Evolutionary conservation across 2,888 invertebrate species (phyloP), one percentile per base, ranked within the genome.

Genomic region (Capitulum mitella): DNA sequence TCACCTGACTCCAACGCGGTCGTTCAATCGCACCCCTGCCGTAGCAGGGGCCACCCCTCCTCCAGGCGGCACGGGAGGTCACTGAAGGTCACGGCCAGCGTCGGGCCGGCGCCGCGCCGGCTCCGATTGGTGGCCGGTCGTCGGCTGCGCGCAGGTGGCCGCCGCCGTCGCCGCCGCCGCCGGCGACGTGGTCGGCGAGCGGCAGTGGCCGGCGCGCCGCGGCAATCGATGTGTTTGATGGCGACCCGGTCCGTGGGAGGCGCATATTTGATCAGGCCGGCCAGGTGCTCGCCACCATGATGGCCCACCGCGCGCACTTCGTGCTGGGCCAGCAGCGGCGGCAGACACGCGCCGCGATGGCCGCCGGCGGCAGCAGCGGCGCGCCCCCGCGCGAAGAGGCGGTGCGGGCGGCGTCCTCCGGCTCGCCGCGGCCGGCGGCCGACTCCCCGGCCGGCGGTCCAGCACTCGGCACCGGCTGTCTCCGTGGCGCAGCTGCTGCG

Each of bases 181-280:
- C 6, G 6, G 43, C 43, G 6, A 12, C 43, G 12, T 12, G 12
- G 43, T 12, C 43, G 43, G 12, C 43, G 43, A 8, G 5, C 6
- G 43, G 43, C 43, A 43, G 43, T 43, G 51, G 51, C 51, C 19
- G 51, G 22, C 5, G 51, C 51, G 51, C 19, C 51, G 14, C 2
- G 22, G 14, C 34, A 64, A 64, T 64, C 64, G 64, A 64, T 64
- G 64, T 64, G 64, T 34, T 64, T 29, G 64, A 64, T 32, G 64
- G 64, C 64, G 64, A 34, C 64, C 32, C 32, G 64, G 19, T 29
- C 10, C 64, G 32, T 32, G 34, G 29, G 34, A 32, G 32, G 16
- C 14, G 34, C 34, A 64, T 64, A 64, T 64, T 64, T 64, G 64
- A 64, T 64, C 34, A 32, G 34, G 34, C 8, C 34, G 64, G 34